Evolutionary conservation across 2,888 invertebrate genomes (phyloP), one percentile per base, ranked within the genome.

Genomic region (Tetanocera ferruginea): DNA sequence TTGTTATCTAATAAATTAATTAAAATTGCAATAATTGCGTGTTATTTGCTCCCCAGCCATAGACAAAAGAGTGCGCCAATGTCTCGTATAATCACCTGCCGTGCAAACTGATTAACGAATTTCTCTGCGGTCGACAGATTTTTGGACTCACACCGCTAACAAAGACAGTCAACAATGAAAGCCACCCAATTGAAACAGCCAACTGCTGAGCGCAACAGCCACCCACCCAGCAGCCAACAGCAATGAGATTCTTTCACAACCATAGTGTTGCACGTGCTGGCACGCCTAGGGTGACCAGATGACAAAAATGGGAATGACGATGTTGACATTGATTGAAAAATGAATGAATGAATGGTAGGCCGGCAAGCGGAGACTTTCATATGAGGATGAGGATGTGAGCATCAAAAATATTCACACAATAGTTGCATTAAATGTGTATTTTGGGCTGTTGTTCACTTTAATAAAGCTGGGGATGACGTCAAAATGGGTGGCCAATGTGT

Each of bases 41-140:
- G 67, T 43, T 67, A 43, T 43, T 25, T 69, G 51, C 51, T 23
- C 11, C 64, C 3, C n/a, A 25, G 51, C 11, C 43, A 43, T 6
- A 43, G 25, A 72, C 72, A 72, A 72, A 72, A 60, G 60, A 60
- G 6, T 55, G 19, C 72, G 43, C 19, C 60, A 55, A 23, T 60
- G 23, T 72, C 72, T 34, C 55, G 55, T 25, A 34, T 34, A 62
- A 75, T 81, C 82, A 82, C 83, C 83, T 81, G 83, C 82, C 78
- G 83, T 79, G 83, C 80, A 82, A 82, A 83, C 81, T 83, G 82
- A 83, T 83, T 83, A 83, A 83, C 82, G 81, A 83, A 83, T 83
- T 82, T 83, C 80, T 83, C 83, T 83, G 83, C 79, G 83, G 82
- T 83, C 81, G 83, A 83, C 83, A 83, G 80, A 80, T 83, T 83